Base-by-base conservation (phyloP, 1,140 invertebrate species). In the Cataglyphis hispanica region DNA sequence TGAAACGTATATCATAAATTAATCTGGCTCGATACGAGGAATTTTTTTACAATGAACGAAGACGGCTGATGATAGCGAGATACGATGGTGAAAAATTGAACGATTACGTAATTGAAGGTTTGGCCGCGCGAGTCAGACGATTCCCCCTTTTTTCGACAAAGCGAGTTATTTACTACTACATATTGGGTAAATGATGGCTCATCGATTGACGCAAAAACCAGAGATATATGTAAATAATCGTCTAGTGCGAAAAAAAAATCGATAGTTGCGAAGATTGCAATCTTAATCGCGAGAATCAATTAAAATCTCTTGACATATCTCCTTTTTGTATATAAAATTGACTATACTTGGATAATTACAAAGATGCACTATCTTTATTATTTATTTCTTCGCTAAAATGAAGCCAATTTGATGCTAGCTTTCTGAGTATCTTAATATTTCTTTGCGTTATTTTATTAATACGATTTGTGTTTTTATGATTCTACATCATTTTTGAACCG, bases 1-100 rank as follows among this genome's bases (percentile, higher is more conserved):
- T 77, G 6, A 61, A 34, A 13, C 13, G n/a, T 7, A n/a, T 43
- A n/a, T 43, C 58, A 19, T 63, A 50, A 72, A 31, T 22, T 27
- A 10, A 67, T 78, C 61, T n/a, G 19, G 46, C 27, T 63, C 37
- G 76, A 78, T 78, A 37, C 43, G 25, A 70, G 76, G 27, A 67
- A 19, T 53, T 53, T 37, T 66, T 67, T 78, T 78, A 37, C 43
- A 78, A 66, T 53, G 76, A 53, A 78, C 34, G 27, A 50, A 78
- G 60, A 13, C 60, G 43, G 1, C 13, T n/a, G 63, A 53, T 67
- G 61, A 78, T 78, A 78, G 40, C 40, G 61, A 78, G 61, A 78
- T 78, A 78, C 63, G 61, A 78, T 31, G 43, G 13, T 43, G 76
- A 78, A 78, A 78, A 78, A 78, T 78, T 50, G 43, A 78, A 67